Evolutionary conservation across 2,888 invertebrate species (phyloP), one percentile per base, ranked within the genome.

Genomic region (Nomada lathburiana): DNA sequence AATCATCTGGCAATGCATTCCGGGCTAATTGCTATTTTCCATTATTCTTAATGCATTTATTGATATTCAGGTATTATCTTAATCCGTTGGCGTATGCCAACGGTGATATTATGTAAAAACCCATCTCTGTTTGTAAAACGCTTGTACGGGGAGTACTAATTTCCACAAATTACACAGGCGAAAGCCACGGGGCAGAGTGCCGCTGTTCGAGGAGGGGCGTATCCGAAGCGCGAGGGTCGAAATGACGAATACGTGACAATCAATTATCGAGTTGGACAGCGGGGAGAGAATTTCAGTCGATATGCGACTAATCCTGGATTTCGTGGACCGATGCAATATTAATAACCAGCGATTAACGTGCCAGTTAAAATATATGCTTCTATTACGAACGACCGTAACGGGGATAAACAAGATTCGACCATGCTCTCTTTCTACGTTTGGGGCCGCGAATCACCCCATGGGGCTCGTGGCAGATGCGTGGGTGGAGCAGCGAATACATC

Each of bases 321-420:
- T 76, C 76, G 70, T 75, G 82, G 85, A 84, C 87, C 92, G 89
- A 92, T 92, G 89, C 89, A 88, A 90, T 92, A 92, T 92, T 92
- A 92, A 92, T 92, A 91, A 91, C 89, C 84, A 53, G 86, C 89
- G 92, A 89, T 91, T 91, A 88, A 87, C 74, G 84, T 77, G 80
- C 64, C 80, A 81, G 78, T 79, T 84, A 89, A 90, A 90, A 89
- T 91, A 87, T 88, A 88, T 83, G 85, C 69, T 79, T 67, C 86
- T 84, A 86, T 89, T 86, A 88, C 84, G 82, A 7, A 78, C 60
- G 55, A 68, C 68, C 84, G 36, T 76, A 78, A 74, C 78, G 76
- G 75, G 82, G 88, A 88, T 87, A 90, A 90, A 86, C 89, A 89
- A 85, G 85, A 82, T 82, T 71, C 70, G 44, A 26, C 53, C 20